Evolutionary conservation across 1,140 invertebrate genomes (phyloP), one percentile per base, ranked within the genome.

Genomic region (Drosophila chauvacae): DNA sequence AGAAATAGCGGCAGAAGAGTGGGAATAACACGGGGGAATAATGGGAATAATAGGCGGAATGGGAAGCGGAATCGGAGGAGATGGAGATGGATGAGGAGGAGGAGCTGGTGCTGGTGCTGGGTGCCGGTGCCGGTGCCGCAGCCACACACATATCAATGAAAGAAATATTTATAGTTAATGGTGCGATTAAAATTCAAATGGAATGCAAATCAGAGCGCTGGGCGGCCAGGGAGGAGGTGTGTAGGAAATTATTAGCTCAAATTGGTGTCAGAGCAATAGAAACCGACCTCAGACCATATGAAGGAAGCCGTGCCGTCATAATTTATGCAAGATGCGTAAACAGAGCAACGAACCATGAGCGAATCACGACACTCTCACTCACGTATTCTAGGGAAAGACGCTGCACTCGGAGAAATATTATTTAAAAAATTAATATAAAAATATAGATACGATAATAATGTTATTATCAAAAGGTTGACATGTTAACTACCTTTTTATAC

Each of bases 311-410:
- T 60, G 66, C 53, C 51, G 77, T 79, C 81, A 65, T 90, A 90
- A 88, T 88, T 88, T 88, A 88, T 88, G 85, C 85, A 90, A 81
- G 80, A 74, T 62, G 78, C 86, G 85, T 86, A 85, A 88, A 86
- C 86, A 83, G 84, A 88, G 73, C 84, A 81, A 81, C 78, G 84
- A 88, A 85, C 84, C 86, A 83, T 59, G 44, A 39, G 30, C 53
- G 51, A 82, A 69, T 56, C 74, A 65, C 80, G 73, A 84, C 69
- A 88, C 85, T 90, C 85, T 88, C 85, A 88, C 85, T 88, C 81
- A 90, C 87, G 80, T 86, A 74, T 41, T 62, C 51, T 20, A 26
- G 18, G 23, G 45, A 50, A 64, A 41, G 35, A 53, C 23, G 42
- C 14, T 63, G 28, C 69, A 63, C 68, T 74, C 2, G 5, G 9